Evolutionary conservation across 2,888 invertebrate species (phyloP), one percentile per base, ranked within the genome.

Genomic region (Tortrix viridana): DNA sequence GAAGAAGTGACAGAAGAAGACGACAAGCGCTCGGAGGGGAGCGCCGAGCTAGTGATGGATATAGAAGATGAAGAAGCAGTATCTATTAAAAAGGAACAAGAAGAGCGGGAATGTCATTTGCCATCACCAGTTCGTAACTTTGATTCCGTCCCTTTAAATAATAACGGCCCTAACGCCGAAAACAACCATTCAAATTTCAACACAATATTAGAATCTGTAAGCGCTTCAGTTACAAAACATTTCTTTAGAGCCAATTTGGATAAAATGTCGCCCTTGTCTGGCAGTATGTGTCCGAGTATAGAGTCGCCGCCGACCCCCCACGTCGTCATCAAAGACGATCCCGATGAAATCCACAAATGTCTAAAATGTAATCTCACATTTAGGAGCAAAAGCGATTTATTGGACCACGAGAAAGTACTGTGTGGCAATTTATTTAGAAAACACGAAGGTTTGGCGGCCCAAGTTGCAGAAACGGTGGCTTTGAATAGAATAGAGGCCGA

Each of bases 381-480:
- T 72, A 92, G 88, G 67, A 93, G 91, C 71, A 93, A 92, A 69
- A 92, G 91, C 46, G 94, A 94, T 66, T 82, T 95, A 62, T 89
- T 95, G 73, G 95, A 96, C 73, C 96, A 96, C 75, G 96, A 96
- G 75, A 96, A 95, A 76, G 91, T 94, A 57, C 81, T 93, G 20
- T 94, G 94, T 72, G 93, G 93, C 20, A 90, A 86, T 69, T 70
- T 93, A 63, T 94, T 94, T 71, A 84, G 93, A 69, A 93, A 94
- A 79, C 95, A 95, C 71, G 96, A 96, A 87, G 95, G 95, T n/a
- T 84, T 95, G 67, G 95, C 95, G n/a, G 96, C 96, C 46, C 96
- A 96, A 80, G 92, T 96, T 50, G 95, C 96, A 69, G 95, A 95
- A 76, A 94, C 94, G 19, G 87, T 94, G 64, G 93, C 93, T 75